Evolutionary conservation across 2,797 vertebrate species (phyloP).

Genomic region (Bradypodion pumilum): DNA sequence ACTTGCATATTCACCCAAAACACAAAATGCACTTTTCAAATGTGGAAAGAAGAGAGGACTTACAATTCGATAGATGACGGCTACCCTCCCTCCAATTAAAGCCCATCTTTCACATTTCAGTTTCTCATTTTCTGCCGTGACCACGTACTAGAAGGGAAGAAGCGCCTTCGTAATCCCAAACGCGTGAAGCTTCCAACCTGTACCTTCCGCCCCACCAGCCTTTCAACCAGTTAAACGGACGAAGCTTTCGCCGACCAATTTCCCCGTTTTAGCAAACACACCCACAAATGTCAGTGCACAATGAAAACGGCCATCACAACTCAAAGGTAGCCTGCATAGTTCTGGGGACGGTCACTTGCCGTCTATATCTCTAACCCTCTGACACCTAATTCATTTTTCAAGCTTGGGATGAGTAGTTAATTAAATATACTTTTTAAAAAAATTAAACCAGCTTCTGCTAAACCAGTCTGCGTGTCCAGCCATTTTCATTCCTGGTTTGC

Average conservation of each 20-base stretch:
- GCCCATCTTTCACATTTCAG: background rate
- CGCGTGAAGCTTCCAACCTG: rapidly evolving
- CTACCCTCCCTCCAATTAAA: background rate
- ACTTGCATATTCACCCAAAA: background rate
- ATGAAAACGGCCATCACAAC: too few relatives aligned
- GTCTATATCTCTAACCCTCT: too few relatives aligned
- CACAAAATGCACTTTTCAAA: background rate
- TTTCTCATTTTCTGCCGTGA: too few relatives aligned
- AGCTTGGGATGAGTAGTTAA: too few relatives aligned
- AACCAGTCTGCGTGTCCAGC: background rate
- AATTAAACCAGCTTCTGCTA: background rate
- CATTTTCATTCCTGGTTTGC: background rate
- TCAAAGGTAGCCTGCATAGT: too few relatives aligned
- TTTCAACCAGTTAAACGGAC: background rate
- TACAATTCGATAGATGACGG: background rate
- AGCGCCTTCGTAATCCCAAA: background rate
- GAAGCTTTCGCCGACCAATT: background rate
- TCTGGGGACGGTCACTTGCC: too few relatives aligned
- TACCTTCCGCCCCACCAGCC: too few relatives aligned
- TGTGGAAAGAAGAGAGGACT: background rate
- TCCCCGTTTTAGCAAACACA: background rate
- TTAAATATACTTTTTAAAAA: too few relatives aligned
- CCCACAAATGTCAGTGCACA: too few relatives aligned
- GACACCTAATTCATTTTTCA: too few relatives aligned
- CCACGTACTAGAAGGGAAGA: background rate